A percentile compares a stretch with the other conserved stretches of the same genome.
Conservation (phyloP, 2,113 vertebrate genomes). For the Apaloderma vittatum region DNA sequence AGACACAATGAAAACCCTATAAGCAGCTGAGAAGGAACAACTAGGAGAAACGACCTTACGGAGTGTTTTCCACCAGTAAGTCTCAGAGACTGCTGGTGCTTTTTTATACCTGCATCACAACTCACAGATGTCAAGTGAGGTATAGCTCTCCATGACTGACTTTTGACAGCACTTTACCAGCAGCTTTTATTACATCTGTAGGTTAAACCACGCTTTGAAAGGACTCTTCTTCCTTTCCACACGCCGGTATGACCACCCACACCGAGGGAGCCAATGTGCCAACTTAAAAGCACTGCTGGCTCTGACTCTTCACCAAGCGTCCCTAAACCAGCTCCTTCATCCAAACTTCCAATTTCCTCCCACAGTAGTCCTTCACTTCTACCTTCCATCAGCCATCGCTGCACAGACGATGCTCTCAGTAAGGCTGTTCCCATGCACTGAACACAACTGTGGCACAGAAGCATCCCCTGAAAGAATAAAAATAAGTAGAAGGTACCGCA, state of each 20-base stretch:
- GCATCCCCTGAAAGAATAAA: fast-evolving
- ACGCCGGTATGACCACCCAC: not conserved
- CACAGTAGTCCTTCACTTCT: not conserved
- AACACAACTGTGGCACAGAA: not conserved
- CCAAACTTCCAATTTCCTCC: not conserved
- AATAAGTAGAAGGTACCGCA: not conserved
- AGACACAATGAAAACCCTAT: not conserved
- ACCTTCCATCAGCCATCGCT: not conserved
- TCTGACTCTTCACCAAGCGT: not conserved
- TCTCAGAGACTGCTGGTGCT: not conserved
- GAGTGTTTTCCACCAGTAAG: not conserved
- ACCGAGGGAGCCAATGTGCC: not conserved
- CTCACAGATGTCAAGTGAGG: not conserved
- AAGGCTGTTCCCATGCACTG: not conserved
- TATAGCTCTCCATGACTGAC: not conserved
- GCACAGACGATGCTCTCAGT: not conserved
- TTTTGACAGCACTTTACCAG: not conserved
- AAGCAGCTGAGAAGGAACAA: not conserved
- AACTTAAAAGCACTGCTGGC: not conserved
- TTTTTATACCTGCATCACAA: not conserved
- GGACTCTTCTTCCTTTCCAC: not conserved
- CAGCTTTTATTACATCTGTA: not conserved
- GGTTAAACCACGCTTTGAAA: not conserved
- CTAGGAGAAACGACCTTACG: not conserved
- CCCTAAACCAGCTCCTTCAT: not conserved